A percentile compares a stretch with the other conserved stretches of the same genome.
These are phyloP conservation scores for Limnodromus scolopaceus DNA, from an alignment of 2,797 vertebrate species.

Conservation along the genomic window DNA sequence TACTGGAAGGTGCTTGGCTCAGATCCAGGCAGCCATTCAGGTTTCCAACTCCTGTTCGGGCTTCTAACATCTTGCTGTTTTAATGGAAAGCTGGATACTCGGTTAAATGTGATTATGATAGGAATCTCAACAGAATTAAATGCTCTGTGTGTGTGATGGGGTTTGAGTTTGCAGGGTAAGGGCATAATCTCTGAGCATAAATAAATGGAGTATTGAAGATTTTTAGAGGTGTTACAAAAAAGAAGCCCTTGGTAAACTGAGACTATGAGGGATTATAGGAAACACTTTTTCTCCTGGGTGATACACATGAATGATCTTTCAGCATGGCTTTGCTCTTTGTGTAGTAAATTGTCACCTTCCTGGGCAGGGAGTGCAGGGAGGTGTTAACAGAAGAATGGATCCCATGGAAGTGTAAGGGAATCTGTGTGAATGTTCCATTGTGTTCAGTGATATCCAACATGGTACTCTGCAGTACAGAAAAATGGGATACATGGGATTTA, in stretches of 20 bases:
- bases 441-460: neutral
- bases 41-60: neutral
- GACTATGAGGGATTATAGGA: neutral
- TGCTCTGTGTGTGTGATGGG: rapidly evolving
- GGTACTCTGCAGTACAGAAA: neutral
- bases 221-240: neutral
- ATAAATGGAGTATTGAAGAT: neutral
- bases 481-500: neutral
- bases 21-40: neutral
- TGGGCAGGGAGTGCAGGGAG: neutral
- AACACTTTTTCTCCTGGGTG: neutral
- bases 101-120: neutral
- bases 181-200: neutral
- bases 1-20: neutral
- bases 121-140: neutral
- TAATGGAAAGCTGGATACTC: neutral
- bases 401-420: neutral
- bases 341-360: neutral
- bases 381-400: neutral
- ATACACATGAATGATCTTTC: neutral
- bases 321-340: neutral
- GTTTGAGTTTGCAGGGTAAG: neutral
- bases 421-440: neutral
- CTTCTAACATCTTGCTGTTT: neutral
- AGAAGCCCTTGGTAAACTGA: neutral